Percentiles rank a stretch among this genome's conserved stretches.
These are phyloP conservation scores for Leptatherina wallacei DNA, from an alignment of 2,797 vertebrate species.

Conservation along the genomic window DNA sequence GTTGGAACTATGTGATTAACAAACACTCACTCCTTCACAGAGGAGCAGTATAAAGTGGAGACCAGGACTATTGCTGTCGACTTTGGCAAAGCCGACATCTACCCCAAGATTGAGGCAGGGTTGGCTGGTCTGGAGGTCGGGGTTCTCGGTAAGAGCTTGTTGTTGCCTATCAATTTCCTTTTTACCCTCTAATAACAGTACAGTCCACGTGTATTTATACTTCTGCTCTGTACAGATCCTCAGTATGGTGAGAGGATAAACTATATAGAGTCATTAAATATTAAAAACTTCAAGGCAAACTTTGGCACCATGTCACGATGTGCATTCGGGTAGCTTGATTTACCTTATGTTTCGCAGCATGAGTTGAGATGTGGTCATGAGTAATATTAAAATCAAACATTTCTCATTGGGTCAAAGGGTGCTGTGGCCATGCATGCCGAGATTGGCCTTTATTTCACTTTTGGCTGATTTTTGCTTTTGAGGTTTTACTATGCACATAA, in stretches of 20 bases:
- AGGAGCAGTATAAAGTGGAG: conserved; percentile 87
- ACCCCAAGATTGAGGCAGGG: conserved; percentile 85
- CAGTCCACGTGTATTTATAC: background rate
- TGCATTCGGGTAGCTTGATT: background rate
- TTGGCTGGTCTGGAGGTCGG: conserved; percentile 90
- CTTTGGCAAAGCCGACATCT: conserved; percentile 88
- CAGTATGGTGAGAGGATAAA: background rate
- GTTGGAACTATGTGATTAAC: background rate
- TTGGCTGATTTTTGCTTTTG: background rate
- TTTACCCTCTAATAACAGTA: background rate
- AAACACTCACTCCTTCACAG: conserved; percentile 68
- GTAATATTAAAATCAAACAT: background rate
- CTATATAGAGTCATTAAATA: background rate
- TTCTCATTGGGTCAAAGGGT: background rate
- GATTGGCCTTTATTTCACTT: no score
- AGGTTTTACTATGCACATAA: background rate
- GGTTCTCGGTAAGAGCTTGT: conserved; percentile 87
- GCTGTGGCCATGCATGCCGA: background rate
- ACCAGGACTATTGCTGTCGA: conserved; percentile 91
- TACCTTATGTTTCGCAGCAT: background rate
- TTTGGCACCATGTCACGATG: background rate
- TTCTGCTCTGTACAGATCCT: background rate
- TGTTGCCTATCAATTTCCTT: background rate
- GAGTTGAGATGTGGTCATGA: background rate
- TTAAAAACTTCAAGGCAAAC: background rate